phyloP scores from a whole-genome alignment of 1,140 invertebrate genomes.

The Meloidogyne exigua region DNA sequence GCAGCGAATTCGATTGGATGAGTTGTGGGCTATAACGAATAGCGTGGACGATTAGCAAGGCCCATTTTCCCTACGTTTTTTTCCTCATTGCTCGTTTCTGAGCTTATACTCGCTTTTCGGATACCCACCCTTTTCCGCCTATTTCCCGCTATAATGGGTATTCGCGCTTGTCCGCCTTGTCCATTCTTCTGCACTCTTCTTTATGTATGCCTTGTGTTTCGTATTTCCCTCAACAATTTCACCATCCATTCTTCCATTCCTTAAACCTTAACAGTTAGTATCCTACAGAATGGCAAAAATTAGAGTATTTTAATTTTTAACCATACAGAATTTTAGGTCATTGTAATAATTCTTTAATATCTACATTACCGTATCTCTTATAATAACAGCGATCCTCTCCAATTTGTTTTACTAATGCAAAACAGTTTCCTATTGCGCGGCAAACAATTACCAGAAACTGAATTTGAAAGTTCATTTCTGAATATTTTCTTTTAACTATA shows the following conservation, averaged over 20 bases:
- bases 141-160: neutral
- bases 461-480: too few relatives aligned
- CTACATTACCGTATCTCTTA: too few relatives aligned
- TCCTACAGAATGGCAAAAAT: neutral
- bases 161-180: constrained; percentile 11
- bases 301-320: neutral
- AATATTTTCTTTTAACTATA: too few relatives aligned
- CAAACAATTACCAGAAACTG: too few relatives aligned
- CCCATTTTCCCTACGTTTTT: neutral
- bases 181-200: constrained; percentile 4
- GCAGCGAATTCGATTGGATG: neutral
- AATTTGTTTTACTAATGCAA: too few relatives aligned
- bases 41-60: neutral
- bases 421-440: too few relatives aligned
- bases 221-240: neutral
- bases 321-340: too few relatives aligned
- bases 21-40: neutral
- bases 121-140: neutral
- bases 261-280: neutral
- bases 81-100: constrained; percentile 7
- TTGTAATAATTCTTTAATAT: too few relatives aligned
- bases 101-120: neutral
- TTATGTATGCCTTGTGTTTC: neutral
- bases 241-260: neutral
- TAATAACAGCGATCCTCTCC: too few relatives aligned